Evolutionary conservation across 2,113 vertebrate species (phyloP).

Genomic region (Hoplias malabaricus): DNA sequence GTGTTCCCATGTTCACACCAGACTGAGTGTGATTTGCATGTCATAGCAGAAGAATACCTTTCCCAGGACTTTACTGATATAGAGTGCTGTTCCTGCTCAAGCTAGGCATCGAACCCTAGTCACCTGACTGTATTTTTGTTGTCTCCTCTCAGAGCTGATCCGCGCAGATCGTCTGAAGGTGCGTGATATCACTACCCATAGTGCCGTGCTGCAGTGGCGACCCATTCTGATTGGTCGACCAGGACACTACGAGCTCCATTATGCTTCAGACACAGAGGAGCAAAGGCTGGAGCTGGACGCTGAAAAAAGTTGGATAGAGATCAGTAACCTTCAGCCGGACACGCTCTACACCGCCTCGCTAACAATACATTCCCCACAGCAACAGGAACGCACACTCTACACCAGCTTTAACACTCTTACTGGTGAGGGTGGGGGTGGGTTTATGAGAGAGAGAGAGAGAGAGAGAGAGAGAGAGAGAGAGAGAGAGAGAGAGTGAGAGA

Average conservation of each 20-base stretch:
- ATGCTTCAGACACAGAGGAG: conserved; percentile 48
- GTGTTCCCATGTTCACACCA: too few relatives aligned
- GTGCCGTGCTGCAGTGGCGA: conserved; percentile 81
- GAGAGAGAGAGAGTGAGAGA: not conserved
- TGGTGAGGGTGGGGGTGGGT: conserved; percentile 62
- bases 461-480: not conserved
- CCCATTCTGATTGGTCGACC: conserved; percentile 66
- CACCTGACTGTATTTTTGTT: too few relatives aligned
- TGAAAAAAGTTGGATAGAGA: conserved; percentile 62
- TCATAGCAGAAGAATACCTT: too few relatives aligned
- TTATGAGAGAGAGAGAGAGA: not conserved
- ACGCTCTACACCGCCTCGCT: conserved; percentile 79
- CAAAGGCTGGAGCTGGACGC: conserved; percentile 62
- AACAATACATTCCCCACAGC: conserved; percentile 73
- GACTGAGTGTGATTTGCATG: too few relatives aligned
- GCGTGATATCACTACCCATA: conserved; percentile 73
- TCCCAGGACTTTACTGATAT: too few relatives aligned
- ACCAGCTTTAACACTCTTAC: conserved; percentile 78
- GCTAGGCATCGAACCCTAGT: too few relatives aligned
- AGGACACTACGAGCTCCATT: conserved; percentile 74
- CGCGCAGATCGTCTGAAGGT: conserved; percentile 71
- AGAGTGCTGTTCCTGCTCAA: too few relatives aligned
- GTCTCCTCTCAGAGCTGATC: conserved; percentile 71
- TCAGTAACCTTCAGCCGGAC: conserved; percentile 72
- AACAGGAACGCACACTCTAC: conserved; percentile 61